Conservation (phyloP, 2,113 vertebrate genomes). For the Fulica atra region DNA sequence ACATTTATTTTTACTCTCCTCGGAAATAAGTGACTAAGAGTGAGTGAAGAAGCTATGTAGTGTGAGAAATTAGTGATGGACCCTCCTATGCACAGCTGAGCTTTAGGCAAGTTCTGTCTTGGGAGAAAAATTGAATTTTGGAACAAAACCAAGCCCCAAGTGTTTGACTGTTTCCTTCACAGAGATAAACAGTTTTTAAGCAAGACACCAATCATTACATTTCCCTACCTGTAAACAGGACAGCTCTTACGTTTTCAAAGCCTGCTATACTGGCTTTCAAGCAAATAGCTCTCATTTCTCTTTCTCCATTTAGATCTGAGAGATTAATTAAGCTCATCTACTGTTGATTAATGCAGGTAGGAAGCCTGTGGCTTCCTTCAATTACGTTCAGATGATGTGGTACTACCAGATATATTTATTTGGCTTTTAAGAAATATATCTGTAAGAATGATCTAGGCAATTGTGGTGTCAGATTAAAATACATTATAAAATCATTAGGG, state of each 20-base stretch:
- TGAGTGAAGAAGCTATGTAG: neutral
- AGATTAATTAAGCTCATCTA: conserved; percentile 65
- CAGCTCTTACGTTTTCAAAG: conserved; percentile 20
- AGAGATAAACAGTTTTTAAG: conserved; percentile 3
- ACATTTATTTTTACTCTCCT: neutral
- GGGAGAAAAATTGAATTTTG: neutral
- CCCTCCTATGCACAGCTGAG: neutral
- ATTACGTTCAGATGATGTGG: conserved; percentile 34
- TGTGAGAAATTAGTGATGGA: neutral
- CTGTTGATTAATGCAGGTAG: conserved; percentile 63
- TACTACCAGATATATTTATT: conserved; percentile 32
- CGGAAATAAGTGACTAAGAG: neutral
- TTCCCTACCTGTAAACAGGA: conserved; percentile 21
- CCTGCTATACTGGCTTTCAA: neutral
- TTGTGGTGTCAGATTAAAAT: conserved; percentile 34
- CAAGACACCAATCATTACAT: neutral
- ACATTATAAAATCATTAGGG: conserved; percentile 51
- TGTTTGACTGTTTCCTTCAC: neutral
- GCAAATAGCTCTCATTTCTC: conserved; percentile 47
- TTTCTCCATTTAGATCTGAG: conserved; percentile 46
- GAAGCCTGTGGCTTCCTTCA: conserved; percentile 52
- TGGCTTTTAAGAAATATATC: conserved; percentile 29
- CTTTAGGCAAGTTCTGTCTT: conserved; percentile 1
- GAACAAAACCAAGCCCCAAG: neutral
- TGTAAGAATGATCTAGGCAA: conserved; percentile 35